These are phyloP conservation scores for Dufourea novaeangliae DNA, from an alignment of 1,140 invertebrate species.

Conservation along the genomic window DNA sequence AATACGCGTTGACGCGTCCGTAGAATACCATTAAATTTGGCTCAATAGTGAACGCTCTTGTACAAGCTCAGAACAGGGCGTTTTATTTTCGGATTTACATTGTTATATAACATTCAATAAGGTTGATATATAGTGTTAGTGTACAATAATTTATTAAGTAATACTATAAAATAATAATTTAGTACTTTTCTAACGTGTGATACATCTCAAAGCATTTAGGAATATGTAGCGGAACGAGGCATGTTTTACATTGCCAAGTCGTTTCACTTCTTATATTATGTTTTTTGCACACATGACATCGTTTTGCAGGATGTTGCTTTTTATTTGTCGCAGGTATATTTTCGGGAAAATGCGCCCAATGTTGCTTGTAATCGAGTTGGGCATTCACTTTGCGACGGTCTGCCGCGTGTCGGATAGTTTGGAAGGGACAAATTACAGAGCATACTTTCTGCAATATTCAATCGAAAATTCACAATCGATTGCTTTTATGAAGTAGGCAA, in stretches of 20 bases:
- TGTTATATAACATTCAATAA: conserved; percentile 3
- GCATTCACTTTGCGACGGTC: conserved; percentile 10
- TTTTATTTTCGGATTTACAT: conserved; percentile 4
- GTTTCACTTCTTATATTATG: conserved; percentile 31
- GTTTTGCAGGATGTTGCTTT: conserved; percentile 12
- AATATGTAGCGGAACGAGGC: conserved; percentile 16
- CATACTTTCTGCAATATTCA: no score
- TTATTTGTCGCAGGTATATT: conserved; percentile 1
- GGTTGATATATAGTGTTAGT: background rate
- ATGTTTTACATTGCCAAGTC: conserved; percentile 25
- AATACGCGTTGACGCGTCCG: background rate
- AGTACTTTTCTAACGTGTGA: conserved; percentile 17
- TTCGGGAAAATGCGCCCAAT: no score
- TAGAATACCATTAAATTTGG: background rate
- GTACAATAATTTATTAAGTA: background rate
- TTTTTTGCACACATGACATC: conserved; percentile 17
- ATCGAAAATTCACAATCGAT: no score
- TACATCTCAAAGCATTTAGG: conserved; percentile 16
- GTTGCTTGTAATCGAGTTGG: conserved; percentile 1
- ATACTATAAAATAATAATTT: conserved; percentile 22
- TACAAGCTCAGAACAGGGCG: background rate
- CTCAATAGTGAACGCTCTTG: background rate
- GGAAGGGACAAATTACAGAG: conserved; percentile 10
- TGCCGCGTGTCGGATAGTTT: background rate
- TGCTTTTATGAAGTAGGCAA: background rate